Conservation (phyloP, 2,797 vertebrate genomes). For the Chiloscyllium punctatum region DNA sequence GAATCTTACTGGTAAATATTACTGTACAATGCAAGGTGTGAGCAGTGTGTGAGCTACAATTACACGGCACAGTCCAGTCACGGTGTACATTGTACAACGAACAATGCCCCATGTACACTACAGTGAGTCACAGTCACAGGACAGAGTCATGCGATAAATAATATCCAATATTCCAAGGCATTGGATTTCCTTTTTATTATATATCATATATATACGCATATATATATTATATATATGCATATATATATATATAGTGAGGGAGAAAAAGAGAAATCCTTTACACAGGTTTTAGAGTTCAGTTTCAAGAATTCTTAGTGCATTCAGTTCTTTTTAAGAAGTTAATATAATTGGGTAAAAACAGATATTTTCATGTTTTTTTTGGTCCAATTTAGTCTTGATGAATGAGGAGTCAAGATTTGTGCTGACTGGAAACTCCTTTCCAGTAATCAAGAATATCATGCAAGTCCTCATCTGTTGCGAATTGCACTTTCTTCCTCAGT, state of each 20-base stretch:
- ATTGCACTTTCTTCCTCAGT: slow-evolving; percentile 96
- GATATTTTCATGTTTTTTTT: neutral
- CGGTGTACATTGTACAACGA: slow-evolving; percentile 54
- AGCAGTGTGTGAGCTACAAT: slow-evolving; percentile 54
- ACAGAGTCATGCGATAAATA: slow-evolving; percentile 78
- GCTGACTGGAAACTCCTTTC: slow-evolving; percentile 96
- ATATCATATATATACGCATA: slow-evolving; percentile 17
- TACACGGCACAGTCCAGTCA: slow-evolving; percentile 45
- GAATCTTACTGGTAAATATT: slow-evolving; percentile 58
- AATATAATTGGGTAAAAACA: neutral
- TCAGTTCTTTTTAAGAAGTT: slow-evolving; percentile 18
- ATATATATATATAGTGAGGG: neutral
- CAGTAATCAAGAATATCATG: slow-evolving; percentile 99
- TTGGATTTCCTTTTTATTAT: slow-evolving; percentile 60
- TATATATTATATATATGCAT: slow-evolving; percentile 31
- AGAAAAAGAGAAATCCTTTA: slow-evolving; percentile 8
- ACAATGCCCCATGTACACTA: slow-evolving; percentile 73
- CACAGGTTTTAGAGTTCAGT: neutral
- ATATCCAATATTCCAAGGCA: slow-evolving; percentile 70
- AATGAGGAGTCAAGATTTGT: slow-evolving; percentile 85
- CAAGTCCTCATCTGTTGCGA: slow-evolving; percentile 98
- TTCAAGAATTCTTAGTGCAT: slow-evolving; percentile 17
- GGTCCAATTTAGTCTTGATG: neutral
- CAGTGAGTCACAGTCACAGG: slow-evolving; percentile 82
- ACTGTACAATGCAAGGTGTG: slow-evolving; percentile 57